Base-by-base conservation (phyloP, 2,113 vertebrate genomes). In the Stegastes partitus region DNA sequence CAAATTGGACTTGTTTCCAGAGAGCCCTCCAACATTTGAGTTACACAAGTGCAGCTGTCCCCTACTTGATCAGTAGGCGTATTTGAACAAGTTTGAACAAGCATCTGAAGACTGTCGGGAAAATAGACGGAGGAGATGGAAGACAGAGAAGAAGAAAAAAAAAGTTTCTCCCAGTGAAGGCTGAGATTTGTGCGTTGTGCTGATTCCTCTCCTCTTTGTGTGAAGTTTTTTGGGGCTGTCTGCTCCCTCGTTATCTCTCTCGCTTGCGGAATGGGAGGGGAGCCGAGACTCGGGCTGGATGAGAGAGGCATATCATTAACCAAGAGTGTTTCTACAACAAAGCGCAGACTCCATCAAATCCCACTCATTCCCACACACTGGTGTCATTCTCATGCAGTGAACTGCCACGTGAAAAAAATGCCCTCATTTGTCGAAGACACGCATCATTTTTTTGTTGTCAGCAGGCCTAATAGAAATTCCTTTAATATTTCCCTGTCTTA, bases 261-360 rank as follows among this genome's bases (percentile, higher is more conserved):
- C n/a, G 26, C 85, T 82, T 53, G n/a, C 68, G 70, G 78, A 55
- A 61, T 49, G 76, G 80, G 79, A 85, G 75, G 64, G 76, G 79
- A 84, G 67, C 62, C 0, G 59, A 49, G 85, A 81, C 65, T 58
- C 47, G n/a, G 66, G 28, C 77, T 77, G 83, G 81, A 89, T 89
- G 82, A 89, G 81, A 89, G 89, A 89, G 81, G 83, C 81, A 82
- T 85, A 85, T 91, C 87, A 87, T 91, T 90, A 89, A 90, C 89
- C 75, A 65, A 84, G 87, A 89, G 86, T 85, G 86, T 87, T 91
- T 88, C 86, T 79, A 81, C 87, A 90, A 87, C 89, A 93, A 91
- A 91, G 82, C 74, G n/a, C 74, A 81, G 75, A 86, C 87, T 87
- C 85, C 68, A 85, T 89, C 85, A 87, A 82, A 89, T 84, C 78